Base-by-base conservation (phyloP, 2,113 vertebrate genomes). In the Mesocricetus auratus region DNA sequence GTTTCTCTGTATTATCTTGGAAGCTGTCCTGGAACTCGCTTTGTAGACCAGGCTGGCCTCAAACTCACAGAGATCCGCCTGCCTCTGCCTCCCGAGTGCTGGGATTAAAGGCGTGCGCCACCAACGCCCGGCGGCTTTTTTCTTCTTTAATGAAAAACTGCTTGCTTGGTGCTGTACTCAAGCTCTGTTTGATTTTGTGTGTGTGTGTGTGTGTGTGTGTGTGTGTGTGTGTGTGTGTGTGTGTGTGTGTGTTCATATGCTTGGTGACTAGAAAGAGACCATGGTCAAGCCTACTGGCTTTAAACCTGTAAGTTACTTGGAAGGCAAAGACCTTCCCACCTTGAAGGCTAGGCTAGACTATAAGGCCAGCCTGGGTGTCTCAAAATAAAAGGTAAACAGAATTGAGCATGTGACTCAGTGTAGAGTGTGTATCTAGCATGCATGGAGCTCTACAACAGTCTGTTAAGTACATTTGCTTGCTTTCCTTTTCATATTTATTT, bases 161-260 rank as follows among this genome's bases (percentile, higher is more conserved):
- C 89, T 83, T 24, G 0, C 0, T 17, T 11, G 93, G 93, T 91
- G n/a, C 53, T 91, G 11, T 79, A 92, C 13, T 58, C 26, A 74
- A 69, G n/a, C 91, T 77, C 93, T 90, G n/a, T 94, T 89, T 93
- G 83, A 31, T 22, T 2, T 33, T n/a, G 78, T 56, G 78, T 22
- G 50, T 56, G 50, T 79, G 71, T 22, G n/a, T 39, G 16, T 21
- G 36, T 21, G 36, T 21, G 68, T n/a, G 36, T 3, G 15, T 6
- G 33, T 19, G 33, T 71, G 36, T 22, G n/a, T 73, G 7, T 21
- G 8, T 39, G n/a, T 29, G 17, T 56, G 10, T 13, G 33, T 2
- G 66, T 36, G 66, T 17, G 66, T 8, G 58, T 9, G 42, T 47
- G 42, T 16, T 42, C 5, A 16, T 22, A 90, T 71, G 50, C 93